These are phyloP conservation scores for Mayetiola destructor DNA, from an alignment of 2,888 invertebrate species.

Conservation along the genomic window DNA sequence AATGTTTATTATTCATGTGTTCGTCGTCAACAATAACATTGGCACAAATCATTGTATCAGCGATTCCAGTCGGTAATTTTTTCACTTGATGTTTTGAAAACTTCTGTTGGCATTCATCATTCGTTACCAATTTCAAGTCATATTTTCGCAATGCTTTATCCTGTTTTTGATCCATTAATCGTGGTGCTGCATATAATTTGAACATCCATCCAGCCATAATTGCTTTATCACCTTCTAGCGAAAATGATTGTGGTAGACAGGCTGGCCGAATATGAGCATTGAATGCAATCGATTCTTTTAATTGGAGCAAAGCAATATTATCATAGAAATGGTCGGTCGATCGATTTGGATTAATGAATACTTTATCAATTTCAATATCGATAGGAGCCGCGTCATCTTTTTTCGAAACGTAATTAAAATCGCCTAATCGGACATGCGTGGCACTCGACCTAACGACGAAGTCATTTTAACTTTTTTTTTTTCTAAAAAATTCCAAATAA, in stretches of 20 bases:
- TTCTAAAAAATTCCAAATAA: too few relatives aligned
- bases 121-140: not conserved
- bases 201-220: not conserved
- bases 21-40: not conserved
- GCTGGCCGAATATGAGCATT: not conserved
- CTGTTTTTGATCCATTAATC: not conserved
- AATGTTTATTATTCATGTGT: not conserved
- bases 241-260: conserved; percentile 1
- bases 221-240: not conserved
- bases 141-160: conserved; percentile 1
- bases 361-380: not conserved
- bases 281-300: not conserved
- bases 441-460: not conserved
- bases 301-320: not conserved
- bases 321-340: not conserved
- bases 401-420: not conserved
- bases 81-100: not conserved
- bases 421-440: conserved; percentile 3
- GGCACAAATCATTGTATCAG: not conserved
- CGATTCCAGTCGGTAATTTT: not conserved
- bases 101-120: not conserved
- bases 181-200: not conserved
- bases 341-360: not conserved
- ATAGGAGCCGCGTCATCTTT: not conserved
- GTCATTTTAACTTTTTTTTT: not conserved